Percentiles rank a stretch among this genome's conserved stretches.
Conservation (phyloP, 2,888 invertebrate genomes). For the Rhopalosiphum nymphaeae region DNA sequence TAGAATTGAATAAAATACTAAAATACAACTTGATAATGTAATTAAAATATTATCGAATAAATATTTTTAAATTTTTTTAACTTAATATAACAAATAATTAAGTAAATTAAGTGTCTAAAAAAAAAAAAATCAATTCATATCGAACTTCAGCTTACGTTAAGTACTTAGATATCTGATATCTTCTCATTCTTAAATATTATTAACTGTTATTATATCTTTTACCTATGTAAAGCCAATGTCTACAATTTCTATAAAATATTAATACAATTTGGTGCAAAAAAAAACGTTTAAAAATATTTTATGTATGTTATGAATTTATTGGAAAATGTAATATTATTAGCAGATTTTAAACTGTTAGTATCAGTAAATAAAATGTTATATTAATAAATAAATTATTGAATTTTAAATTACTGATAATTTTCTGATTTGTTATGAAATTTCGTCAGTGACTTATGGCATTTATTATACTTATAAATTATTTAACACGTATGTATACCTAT, state of each 20-base stretch:
- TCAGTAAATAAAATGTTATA: not conserved
- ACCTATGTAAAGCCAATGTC: not conserved
- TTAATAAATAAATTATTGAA: not conserved
- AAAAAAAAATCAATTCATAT: not conserved
- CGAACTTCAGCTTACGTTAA: not conserved
- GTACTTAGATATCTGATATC: not conserved
- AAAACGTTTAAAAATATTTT: not conserved
- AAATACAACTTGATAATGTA: not conserved
- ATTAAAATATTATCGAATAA: no score
- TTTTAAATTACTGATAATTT: not conserved
- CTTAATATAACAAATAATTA: not conserved
- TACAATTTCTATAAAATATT: not conserved
- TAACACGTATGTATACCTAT: no score
- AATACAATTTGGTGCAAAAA: not conserved
- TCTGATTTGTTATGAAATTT: not conserved
- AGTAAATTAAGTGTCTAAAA: not conserved
- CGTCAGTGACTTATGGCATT: not conserved
- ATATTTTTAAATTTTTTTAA: not conserved
- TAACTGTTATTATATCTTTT: not conserved
- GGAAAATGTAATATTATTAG: not conserved
- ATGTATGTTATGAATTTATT: not conserved
- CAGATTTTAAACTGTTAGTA: not conserved
- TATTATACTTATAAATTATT: not conserved
- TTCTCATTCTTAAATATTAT: not conserved
- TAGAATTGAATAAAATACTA: not conserved